Percentiles rank a stretch among this genome's conserved stretches.
phyloP scores from a whole-genome alignment of 2,797 vertebrate species.

The Setipinna tenuifilis region DNA sequence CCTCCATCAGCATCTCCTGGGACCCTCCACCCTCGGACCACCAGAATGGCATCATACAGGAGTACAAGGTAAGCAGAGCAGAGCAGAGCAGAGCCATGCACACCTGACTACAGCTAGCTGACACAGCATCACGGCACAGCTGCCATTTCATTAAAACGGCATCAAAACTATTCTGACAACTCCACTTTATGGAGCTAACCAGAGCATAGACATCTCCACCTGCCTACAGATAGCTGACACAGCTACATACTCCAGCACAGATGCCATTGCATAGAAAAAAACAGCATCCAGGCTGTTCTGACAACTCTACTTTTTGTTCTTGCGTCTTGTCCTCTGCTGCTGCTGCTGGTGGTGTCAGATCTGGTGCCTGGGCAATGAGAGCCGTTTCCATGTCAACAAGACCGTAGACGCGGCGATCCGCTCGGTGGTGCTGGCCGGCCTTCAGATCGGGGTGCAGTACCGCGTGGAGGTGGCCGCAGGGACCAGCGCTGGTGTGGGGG shows the following conservation, averaged over 20 bases:
- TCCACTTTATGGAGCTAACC: slow-evolving; percentile 3
- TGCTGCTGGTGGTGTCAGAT: slow-evolving; percentile 74
- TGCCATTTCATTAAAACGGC: too few relatives aligned
- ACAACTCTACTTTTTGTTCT: background rate
- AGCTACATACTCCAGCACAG: too few relatives aligned
- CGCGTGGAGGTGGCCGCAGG: slow-evolving; percentile 95
- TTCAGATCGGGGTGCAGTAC: slow-evolving; percentile 93
- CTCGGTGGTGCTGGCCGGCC: slow-evolving; percentile 94
- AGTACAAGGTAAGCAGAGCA: slow-evolving; percentile 87
- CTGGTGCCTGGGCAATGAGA: slow-evolving; percentile 98
- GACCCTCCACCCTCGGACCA: slow-evolving; percentile 95
- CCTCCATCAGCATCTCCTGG: slow-evolving; percentile 99
- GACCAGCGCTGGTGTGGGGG: slow-evolving; percentile 93
- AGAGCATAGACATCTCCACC: background rate
- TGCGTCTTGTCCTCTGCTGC: background rate
- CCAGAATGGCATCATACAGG: slow-evolving; percentile 98
- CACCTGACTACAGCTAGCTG: too few relatives aligned
- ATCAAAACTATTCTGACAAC: too few relatives aligned
- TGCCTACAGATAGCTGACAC: background rate
- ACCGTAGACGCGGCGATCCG: slow-evolving; percentile 96
- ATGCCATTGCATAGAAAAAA: too few relatives aligned
- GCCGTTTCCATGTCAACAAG: slow-evolving; percentile 97
- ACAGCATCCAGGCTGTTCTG: background rate
- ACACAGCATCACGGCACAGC: too few relatives aligned
- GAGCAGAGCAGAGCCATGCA: too few relatives aligned